Evolutionary conservation across 2,888 invertebrate genomes (phyloP).

Genomic region (Asteroscopus sphinx): DNA sequence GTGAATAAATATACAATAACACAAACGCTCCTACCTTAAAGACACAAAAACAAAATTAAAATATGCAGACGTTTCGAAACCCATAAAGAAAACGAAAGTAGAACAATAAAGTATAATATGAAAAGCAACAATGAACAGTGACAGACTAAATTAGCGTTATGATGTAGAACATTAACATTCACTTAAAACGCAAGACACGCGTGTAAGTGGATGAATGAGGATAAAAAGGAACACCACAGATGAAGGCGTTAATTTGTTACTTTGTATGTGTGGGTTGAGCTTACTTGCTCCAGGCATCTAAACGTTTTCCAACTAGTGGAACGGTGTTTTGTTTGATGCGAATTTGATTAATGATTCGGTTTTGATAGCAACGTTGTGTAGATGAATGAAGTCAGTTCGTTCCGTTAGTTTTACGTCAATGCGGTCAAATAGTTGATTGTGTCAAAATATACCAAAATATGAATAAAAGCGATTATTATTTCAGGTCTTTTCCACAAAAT

Average conservation of each 20-base stretch:
- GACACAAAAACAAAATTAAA: conserved; percentile 19
- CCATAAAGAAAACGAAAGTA: conserved; percentile 41
- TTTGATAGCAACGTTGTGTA: conserved; percentile 35
- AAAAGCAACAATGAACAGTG: conserved; percentile 59
- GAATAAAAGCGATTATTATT: neutral
- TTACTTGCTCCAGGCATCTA: conserved; percentile 22
- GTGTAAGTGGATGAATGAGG: conserved; percentile 65
- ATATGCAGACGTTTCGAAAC: conserved; percentile 15
- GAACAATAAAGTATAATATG: conserved; percentile 58
- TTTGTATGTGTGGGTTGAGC: conserved; percentile 62
- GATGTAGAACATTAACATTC: conserved; percentile 75
- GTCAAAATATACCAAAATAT: neutral
- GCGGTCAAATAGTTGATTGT: conserved; percentile 14
- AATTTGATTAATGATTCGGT: conserved; percentile 39
- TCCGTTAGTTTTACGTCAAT: conserved; percentile 35
- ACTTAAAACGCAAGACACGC: conserved; percentile 64
- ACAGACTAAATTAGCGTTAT: conserved; percentile 73
- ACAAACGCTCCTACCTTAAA: neutral
- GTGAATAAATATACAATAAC: conserved; percentile 7
- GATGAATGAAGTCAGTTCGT: conserved; percentile 11
- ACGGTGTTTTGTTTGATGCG: conserved; percentile 40
- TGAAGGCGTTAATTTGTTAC: conserved; percentile 70
- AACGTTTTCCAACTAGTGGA: conserved; percentile 37
- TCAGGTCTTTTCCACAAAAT: neutral
- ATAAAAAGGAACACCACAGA: conserved; percentile 67